These are phyloP conservation scores for Redunca redunca DNA, from an alignment of 2,113 vertebrate genomes.

Conservation along the genomic window DNA sequence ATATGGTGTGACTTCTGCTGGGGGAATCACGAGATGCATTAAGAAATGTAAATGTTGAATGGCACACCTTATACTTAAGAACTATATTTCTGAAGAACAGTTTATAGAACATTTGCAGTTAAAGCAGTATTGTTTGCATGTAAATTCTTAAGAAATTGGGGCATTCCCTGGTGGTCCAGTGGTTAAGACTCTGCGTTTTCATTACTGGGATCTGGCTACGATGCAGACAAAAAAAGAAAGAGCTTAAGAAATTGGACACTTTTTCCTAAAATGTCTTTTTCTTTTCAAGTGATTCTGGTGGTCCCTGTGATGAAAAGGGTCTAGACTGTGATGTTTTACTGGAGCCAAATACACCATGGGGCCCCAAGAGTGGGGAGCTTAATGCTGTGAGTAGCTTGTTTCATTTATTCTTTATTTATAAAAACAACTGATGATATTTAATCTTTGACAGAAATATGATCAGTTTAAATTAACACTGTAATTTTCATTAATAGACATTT, in stretches of 20 bases:
- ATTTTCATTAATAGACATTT: background rate
- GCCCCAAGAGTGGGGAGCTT: conserved; percentile 85
- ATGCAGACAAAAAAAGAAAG: background rate
- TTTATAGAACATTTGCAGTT: background rate
- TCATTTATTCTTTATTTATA: conserved; percentile 38
- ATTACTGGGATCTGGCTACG: background rate
- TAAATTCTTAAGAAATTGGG: background rate
- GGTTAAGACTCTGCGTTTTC: background rate
- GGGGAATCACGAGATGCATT: background rate
- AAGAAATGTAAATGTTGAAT: background rate
- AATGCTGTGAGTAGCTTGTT: conserved; percentile 85
- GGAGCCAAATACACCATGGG: conserved; percentile 85
- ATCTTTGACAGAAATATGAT: background rate
- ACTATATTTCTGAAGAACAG: background rate
- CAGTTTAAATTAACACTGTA: background rate
- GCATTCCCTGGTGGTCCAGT: background rate
- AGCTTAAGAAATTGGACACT: background rate
- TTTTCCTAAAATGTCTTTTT: conserved; percentile 49
- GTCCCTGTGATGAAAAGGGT: conserved; percentile 79
- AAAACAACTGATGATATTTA: background rate
- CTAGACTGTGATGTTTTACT: conserved; percentile 87
- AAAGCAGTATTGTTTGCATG: background rate
- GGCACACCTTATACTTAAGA: background rate
- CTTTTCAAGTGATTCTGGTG: conserved; percentile 79
- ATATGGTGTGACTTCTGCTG: background rate